These are phyloP conservation scores for Sussaba pulchella DNA, from an alignment of 2,888 invertebrate genomes.

Conservation along the genomic window DNA sequence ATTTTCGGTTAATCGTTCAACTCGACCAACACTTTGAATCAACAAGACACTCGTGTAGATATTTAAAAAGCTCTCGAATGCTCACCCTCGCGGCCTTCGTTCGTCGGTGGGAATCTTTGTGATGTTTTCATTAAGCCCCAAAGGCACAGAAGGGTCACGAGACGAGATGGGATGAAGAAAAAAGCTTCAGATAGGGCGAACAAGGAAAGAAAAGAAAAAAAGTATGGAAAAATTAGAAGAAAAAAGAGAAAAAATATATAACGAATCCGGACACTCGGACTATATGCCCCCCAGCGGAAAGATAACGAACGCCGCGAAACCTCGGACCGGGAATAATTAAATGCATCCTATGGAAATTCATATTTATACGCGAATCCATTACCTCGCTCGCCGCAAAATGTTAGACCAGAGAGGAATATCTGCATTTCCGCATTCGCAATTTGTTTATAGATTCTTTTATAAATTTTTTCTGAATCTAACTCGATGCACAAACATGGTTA, in stretches of 20 bases:
- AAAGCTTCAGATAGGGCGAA: constrained; percentile 7
- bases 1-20: constrained; percentile 29
- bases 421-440: constrained; percentile 56
- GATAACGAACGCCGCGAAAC: constrained; percentile 60
- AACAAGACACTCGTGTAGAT: background rate
- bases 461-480: background rate
- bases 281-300: background rate
- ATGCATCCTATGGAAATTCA: constrained; percentile 75
- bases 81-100: constrained; percentile 6
- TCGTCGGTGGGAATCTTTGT: constrained; percentile 74
- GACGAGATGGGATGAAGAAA: constrained; percentile 43
- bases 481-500: background rate
- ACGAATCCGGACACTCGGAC: constrained; percentile 5
- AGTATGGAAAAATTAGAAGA: constrained; percentile 37
- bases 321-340: constrained; percentile 74
- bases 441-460: constrained; percentile 35
- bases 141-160: constrained; percentile 63
- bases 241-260: constrained; percentile 39
- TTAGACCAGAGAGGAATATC: constrained; percentile 47
- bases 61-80: background rate
- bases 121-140: constrained; percentile 78
- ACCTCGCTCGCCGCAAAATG: constrained; percentile 60
- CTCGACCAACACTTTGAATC: constrained; percentile 20
- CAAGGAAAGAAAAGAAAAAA: constrained; percentile 30
- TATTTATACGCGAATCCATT: constrained; percentile 77